phyloP scores from a whole-genome alignment of 2,888 invertebrate genomes.

The Azorinus chamasolen region DNA sequence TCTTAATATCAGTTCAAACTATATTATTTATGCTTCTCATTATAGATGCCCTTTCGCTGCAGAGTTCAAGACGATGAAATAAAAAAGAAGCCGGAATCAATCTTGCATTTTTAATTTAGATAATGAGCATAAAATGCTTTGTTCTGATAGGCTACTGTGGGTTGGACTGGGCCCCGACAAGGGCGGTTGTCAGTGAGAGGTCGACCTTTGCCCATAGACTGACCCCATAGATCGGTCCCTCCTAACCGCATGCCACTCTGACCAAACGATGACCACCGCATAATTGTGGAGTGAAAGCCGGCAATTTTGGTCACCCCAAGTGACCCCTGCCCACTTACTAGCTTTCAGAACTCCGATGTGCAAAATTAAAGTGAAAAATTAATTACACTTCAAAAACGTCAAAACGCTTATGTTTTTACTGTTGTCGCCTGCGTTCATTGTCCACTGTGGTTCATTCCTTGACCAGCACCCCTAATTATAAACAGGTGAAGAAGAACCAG shows the following conservation, averaged over 20 bases:
- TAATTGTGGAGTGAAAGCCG: slow-evolving; percentile 64
- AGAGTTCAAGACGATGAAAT: slow-evolving; percentile 64
- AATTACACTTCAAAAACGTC: slow-evolving; percentile 57
- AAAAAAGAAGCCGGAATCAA: slow-evolving; percentile 55
- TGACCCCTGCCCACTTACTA: slow-evolving; percentile 62
- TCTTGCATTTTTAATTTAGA: slow-evolving; percentile 70
- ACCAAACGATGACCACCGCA: slow-evolving; percentile 64
- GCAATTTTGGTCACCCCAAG: slow-evolving; percentile 58
- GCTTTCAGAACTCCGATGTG: slow-evolving; percentile 44
- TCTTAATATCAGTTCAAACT: slow-evolving; percentile 62
- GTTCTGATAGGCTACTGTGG: slow-evolving; percentile 54
- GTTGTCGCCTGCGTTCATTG: slow-evolving; percentile 40
- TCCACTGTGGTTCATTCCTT: slow-evolving; percentile 41
- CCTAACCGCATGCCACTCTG: slow-evolving; percentile 62
- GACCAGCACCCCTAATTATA: slow-evolving; percentile 64
- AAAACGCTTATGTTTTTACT: slow-evolving; percentile 54
- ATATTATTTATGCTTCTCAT: slow-evolving; percentile 61
- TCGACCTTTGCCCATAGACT: slow-evolving; percentile 67
- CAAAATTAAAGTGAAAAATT: slow-evolving; percentile 66
- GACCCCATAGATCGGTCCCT: slow-evolving; percentile 58
- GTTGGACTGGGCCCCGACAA: slow-evolving; percentile 41
- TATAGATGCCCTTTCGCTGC: slow-evolving; percentile 47
- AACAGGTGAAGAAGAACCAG: slow-evolving; percentile 63
- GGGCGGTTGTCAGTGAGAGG: slow-evolving; percentile 63
- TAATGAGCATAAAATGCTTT: slow-evolving; percentile 64